Percentiles rank a stretch among this genome's conserved stretches.
Conservation (phyloP, 2,888 invertebrate species). For the Chrysolina oricalcia region DNA sequence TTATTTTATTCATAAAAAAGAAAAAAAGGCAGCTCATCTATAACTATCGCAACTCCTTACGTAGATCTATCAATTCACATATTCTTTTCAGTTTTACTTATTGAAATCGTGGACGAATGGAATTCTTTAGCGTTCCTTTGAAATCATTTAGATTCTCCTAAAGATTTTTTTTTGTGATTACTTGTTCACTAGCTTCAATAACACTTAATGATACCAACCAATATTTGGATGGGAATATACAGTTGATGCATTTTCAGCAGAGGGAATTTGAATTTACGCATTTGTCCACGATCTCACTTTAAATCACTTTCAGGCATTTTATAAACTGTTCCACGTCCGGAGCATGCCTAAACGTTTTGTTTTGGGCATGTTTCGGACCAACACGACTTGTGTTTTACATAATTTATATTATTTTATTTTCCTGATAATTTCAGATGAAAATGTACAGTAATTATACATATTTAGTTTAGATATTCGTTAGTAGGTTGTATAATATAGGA, state of each 20-base stretch:
- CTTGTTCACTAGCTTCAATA: not conserved
- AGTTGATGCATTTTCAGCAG: not conserved
- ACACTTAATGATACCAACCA: not conserved
- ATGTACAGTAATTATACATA: slow-evolving; percentile 62
- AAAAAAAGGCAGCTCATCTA: not conserved
- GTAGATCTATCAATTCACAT: not conserved
- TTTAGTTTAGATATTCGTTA: slow-evolving; percentile 46
- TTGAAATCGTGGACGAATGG: slow-evolving; percentile 10
- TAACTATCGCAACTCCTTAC: not conserved
- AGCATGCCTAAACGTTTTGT: slow-evolving; percentile 37
- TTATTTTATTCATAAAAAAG: not conserved
- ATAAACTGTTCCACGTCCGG: slow-evolving; percentile 27
- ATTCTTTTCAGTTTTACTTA: slow-evolving; percentile 1
- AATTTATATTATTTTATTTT: slow-evolving; percentile 65
- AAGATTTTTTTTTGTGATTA: too few relatives aligned
- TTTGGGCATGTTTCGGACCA: slow-evolving; percentile 37
- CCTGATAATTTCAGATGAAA: slow-evolving; percentile 62
- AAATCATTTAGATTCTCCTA: not conserved
- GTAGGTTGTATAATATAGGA: slow-evolving; percentile 53
- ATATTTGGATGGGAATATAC: not conserved
- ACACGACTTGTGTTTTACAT: slow-evolving; percentile 44
- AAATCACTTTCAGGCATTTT: slow-evolving; percentile 31
- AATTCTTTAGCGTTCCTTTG: not conserved
- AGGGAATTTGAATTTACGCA: slow-evolving; percentile 11
- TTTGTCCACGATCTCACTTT: slow-evolving; percentile 25